These are phyloP conservation scores for Otocyon megalotis DNA, from an alignment of 2,113 vertebrate genomes.

Conservation along the genomic window DNA sequence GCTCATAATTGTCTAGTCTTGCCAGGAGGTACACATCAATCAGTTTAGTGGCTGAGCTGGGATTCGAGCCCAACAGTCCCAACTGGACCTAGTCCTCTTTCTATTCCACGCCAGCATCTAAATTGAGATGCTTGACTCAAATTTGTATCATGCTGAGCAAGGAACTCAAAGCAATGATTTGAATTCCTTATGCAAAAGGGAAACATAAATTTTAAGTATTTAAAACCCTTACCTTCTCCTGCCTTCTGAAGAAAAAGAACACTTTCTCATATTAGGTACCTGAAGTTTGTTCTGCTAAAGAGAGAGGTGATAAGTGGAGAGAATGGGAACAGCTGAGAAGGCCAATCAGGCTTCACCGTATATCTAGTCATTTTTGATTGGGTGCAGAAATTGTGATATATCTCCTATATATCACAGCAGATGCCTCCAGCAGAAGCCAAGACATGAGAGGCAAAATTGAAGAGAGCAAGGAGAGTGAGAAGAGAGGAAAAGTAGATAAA, in stretches of 20 bases:
- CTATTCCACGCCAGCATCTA: background rate
- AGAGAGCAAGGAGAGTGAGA: background rate
- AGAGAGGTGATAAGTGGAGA: background rate
- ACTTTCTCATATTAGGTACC: background rate
- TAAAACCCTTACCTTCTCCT: background rate
- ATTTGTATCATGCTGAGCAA: background rate
- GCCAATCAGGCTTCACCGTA: background rate
- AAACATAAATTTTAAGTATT: background rate
- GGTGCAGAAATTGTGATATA: background rate
- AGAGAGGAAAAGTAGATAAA: background rate
- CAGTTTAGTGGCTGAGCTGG: background rate
- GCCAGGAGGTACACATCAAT: background rate
- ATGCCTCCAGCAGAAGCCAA: background rate
- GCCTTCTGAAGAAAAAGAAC: background rate
- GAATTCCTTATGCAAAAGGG: background rate
- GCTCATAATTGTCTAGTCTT: background rate
- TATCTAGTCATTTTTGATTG: background rate
- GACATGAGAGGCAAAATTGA: background rate
- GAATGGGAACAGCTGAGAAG: background rate
- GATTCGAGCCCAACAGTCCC: background rate
- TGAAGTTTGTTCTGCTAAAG: background rate
- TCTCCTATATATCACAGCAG: background rate
- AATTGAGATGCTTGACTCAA: background rate
- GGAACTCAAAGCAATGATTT: background rate
- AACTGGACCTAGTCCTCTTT: background rate